Percentiles rank a stretch among this genome's conserved stretches.
These are phyloP conservation scores for Otolemur garnettii DNA, from an alignment of 2,113 vertebrate species.

Conservation along the genomic window DNA sequence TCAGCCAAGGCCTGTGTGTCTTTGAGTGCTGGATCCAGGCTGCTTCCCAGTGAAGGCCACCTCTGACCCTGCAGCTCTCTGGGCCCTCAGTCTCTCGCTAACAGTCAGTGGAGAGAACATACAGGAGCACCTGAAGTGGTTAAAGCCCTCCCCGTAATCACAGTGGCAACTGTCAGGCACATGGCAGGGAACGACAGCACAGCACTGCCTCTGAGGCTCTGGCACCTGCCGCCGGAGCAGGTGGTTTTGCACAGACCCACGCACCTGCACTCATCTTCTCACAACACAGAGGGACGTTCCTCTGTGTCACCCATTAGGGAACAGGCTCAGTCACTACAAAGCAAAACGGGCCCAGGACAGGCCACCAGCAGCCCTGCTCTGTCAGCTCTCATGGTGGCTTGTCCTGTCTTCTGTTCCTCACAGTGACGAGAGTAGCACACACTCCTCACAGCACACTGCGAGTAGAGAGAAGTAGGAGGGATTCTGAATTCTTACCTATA, in stretches of 20 bases:
- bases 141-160: not conserved
- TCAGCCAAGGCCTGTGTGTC: not conserved
- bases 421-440: not conserved
- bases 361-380: not conserved
- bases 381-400: not conserved
- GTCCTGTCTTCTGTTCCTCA: not conserved
- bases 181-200: not conserved
- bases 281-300: not conserved
- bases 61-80: not conserved
- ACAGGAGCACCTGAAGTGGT: not conserved
- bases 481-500: not conserved
- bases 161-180: too few species aligned
- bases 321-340: not conserved
- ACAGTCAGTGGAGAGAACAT: not conserved
- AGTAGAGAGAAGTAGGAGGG: not conserved
- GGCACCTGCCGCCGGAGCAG: accelerated
- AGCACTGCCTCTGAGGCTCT: too few species aligned
- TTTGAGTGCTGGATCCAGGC: not conserved
- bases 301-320: not conserved
- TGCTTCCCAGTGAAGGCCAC: not conserved
- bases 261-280: too few species aligned
- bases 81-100: not conserved
- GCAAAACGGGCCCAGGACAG: not conserved
- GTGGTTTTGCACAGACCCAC: accelerated
- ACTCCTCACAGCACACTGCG: not conserved